phyloP scores from a whole-genome alignment of 2,113 vertebrate genomes.

The Tetrao urogallus region DNA sequence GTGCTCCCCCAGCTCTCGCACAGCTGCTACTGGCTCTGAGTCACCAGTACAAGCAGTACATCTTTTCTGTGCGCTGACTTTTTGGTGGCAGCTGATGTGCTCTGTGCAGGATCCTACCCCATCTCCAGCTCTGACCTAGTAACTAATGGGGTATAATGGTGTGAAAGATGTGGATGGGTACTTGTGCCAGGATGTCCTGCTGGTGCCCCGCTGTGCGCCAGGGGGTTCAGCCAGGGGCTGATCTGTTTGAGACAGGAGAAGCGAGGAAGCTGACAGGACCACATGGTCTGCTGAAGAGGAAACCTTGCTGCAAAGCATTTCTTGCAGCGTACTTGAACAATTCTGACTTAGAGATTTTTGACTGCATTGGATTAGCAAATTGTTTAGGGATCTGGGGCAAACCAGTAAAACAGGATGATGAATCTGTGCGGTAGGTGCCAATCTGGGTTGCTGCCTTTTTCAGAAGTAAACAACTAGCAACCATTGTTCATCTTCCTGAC shows the following conservation, averaged over 20 bases:
- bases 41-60: fast-evolving
- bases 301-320: background rate
- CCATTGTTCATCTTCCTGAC: slow-evolving; percentile 56
- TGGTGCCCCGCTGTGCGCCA: background rate
- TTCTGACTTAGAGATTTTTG: background rate
- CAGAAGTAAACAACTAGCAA: slow-evolving; percentile 53
- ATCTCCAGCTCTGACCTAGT: fast-evolving
- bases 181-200: background rate
- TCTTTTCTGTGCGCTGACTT: background rate
- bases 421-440: slow-evolving; percentile 12
- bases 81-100: background rate
- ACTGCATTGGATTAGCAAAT: background rate
- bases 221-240: background rate
- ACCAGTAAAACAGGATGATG: slow-evolving; percentile 54
- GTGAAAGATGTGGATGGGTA: too few relatives aligned
- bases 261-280: background rate
- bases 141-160: fast-evolving
- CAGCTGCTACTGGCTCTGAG: background rate
- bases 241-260: fast-evolving
- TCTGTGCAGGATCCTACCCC: background rate
- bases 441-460: slow-evolving; percentile 44
- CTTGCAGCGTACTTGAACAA: background rate
- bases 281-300: fast-evolving
- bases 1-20: background rate
- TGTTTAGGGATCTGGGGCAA: slow-evolving; percentile 54